Percentiles rank a stretch among this genome's conserved stretches.
phyloP scores from a whole-genome alignment of 2,113 vertebrate genomes.

The Microcebus griseorufus region DNA sequence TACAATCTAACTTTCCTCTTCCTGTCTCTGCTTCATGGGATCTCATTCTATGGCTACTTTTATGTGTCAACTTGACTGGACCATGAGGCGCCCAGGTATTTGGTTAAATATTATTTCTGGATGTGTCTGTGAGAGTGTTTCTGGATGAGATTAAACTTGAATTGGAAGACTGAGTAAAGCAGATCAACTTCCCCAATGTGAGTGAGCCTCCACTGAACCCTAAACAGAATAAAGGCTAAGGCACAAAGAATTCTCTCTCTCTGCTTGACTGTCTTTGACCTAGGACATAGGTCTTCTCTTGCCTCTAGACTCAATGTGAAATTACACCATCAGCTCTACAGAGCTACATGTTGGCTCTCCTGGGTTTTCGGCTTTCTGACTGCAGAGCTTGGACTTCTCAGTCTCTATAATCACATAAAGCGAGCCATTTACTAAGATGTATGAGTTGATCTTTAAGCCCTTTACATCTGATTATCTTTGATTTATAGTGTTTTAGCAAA shows the following conservation, averaged over 20 bases:
- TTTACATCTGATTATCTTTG: neutral
- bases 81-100: neutral
- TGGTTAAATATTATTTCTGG: neutral
- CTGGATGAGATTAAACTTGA: neutral
- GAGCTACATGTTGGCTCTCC: fast-evolving
- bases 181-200: neutral
- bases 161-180: neutral
- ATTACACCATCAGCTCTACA: neutral
- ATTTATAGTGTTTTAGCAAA: neutral
- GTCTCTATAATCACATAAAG: neutral
- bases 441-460: neutral
- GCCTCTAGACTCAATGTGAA: neutral
- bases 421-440: neutral
- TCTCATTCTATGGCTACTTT: neutral
- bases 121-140: neutral
- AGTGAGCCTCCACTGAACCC: neutral
- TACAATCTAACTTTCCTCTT: neutral
- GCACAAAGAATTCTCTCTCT: neutral
- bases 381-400: neutral
- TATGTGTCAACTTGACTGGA: neutral
- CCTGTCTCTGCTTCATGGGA: neutral
- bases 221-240: neutral
- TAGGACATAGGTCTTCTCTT: neutral
- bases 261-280: neutral
- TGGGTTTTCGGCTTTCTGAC: neutral